Evolutionary conservation across 2,113 vertebrate genomes (phyloP), one percentile per base, ranked within the genome.

Genomic region (Sorex fumeus): DNA sequence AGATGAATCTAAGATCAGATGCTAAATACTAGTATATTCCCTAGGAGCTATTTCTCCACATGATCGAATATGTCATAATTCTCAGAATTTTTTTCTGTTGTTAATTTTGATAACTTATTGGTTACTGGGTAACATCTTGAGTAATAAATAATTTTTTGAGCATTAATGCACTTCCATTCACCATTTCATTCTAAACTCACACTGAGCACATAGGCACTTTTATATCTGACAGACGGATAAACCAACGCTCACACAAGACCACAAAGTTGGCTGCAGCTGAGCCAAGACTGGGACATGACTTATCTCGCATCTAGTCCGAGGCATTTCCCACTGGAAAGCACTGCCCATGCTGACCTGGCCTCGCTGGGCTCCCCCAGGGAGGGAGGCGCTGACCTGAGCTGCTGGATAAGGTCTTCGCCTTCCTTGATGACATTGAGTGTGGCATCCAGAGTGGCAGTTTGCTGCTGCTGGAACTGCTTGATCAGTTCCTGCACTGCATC

Each of bases 341-440:
- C 88, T 60, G 91, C 90, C 85, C 92, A 88, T 97, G 95, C 96
- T 97, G 94, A 96, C 96, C 96, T 96, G 96, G 96, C 95, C 93
- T 97, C 96, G 94, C 91, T 90, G 95, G 88, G 94, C 96, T 98
- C 95, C 93, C 67, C 94, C 45, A 96, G 96, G 95, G 93, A 96
- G 77, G 96, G 87, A 87, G 94, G 88, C 93, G 96, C 96, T 97
- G 97, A 99, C 99, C 99, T 99, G 98, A 99, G 99, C 97, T 99
- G 99, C 94, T 99, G 99, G 74, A 99, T 99, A 81, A 99, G 97
- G 93, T 99, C 99, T 97, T 99, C 99, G 53, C 99, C 99, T 97
- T 99, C 99, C 97, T 99, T 99, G 95, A 99, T 99, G 96, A 99
- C 99, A 9, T 99, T 99, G 83, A 99, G 98, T 0, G 99, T 99